Evolutionary conservation across 2,113 vertebrate genomes (phyloP), one percentile per base, ranked within the genome.

Genomic region (Madoqua kirkii): DNA sequence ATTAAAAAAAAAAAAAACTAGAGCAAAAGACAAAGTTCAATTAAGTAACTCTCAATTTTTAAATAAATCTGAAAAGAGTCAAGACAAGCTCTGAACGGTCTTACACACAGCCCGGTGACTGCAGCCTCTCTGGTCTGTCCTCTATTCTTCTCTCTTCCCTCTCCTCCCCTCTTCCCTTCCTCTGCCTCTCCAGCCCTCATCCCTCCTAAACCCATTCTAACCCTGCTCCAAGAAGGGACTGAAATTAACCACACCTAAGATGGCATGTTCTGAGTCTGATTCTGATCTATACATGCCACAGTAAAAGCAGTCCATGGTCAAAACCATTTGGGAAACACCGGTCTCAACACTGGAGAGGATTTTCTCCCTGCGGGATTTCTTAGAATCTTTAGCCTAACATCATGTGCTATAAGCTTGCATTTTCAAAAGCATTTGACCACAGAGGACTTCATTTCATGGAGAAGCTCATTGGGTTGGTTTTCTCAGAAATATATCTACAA

Each of bases 41-140:
- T 33, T 15, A 50, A 19, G 11, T 11, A 8, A 13, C 29, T 31
- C 83, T 50, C 6, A 16, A 33, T 27, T 54, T 96, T 52, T 86
- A 55, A 86, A 62, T 14, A 74, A 71, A 7, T 23, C 59, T 23
- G 13, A 27, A 89, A 81, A 55, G 29, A 82, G 3, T n/a, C 27
- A 62, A 55, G 79, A 71, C 54, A 23, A 36, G 36, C 7, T 12
- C 33, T 9, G 59, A 15, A 16, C 15, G 36, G 15, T 17, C 31
- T 16, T 3, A 60, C 2, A 5, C 13, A 8, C 0, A n/a, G 60
- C 25, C 14, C 50, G 33, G n/a, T 1, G 6, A 8, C 1, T 2
- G 6, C 1, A 3, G 43, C 40, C 40, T 57, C 27, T 25, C n/a
- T 19, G 15, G 27, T 36, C 84, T 3, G 94, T 10, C 3, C 27